These are phyloP conservation scores for Trilocha varians DNA, from an alignment of 2,888 invertebrate species.

Conservation along the genomic window DNA sequence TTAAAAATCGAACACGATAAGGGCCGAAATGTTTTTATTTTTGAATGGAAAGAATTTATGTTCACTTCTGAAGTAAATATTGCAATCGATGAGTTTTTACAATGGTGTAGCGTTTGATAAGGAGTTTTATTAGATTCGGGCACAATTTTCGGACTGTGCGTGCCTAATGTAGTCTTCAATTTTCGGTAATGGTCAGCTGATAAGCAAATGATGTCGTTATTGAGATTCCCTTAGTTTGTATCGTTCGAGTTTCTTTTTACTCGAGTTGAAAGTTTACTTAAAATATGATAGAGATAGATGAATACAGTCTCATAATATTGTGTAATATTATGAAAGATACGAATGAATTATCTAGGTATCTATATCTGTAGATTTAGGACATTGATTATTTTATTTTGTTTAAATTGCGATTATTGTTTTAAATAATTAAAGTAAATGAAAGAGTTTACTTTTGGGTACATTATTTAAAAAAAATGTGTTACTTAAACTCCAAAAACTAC, in stretches of 20 bases:
- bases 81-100: constrained; percentile 58
- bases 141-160: constrained; percentile 61
- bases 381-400: no score
- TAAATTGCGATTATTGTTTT: no score
- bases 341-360: no score
- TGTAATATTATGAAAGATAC: no score
- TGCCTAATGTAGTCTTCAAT: constrained; percentile 67
- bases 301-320: no score
- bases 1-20: constrained; percentile 73
- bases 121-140: constrained; percentile 60
- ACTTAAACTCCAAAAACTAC: no score
- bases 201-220: constrained; percentile 72
- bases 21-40: constrained; percentile 68
- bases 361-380: no score
- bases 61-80: constrained; percentile 60
- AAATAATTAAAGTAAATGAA: no score
- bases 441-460: no score
- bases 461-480: no score
- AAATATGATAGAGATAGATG: no score
- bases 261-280: constrained; percentile 20
- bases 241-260: constrained; percentile 44
- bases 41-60: constrained; percentile 69
- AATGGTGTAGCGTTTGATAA: constrained; percentile 55
- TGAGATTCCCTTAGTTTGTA: constrained; percentile 57
- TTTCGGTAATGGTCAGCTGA: constrained; percentile 73